These are phyloP conservation scores for Parazoanthus darwini DNA, from an alignment of 92 coral and sea anemone genomes.

Conservation along the genomic window DNA sequence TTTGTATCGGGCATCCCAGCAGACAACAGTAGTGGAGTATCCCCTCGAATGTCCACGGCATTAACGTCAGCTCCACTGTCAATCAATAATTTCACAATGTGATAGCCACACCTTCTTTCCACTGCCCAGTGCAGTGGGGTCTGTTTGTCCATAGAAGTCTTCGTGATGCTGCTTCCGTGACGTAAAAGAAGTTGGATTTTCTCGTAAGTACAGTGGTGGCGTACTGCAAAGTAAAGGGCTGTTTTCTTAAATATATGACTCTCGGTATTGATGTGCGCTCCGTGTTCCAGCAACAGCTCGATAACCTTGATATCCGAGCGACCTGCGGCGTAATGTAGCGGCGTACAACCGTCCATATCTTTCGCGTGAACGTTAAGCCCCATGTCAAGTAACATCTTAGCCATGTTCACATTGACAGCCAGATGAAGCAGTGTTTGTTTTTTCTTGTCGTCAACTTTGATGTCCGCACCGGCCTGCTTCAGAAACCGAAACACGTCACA, in stretches of 20 bases:
- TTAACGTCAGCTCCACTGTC: constrained; percentile 39
- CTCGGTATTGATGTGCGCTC: constrained; percentile 39
- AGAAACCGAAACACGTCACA: constrained; percentile 27
- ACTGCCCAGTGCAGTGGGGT: constrained; percentile 44
- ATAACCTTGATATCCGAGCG: constrained; percentile 31
- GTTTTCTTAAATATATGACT: constrained; percentile 40
- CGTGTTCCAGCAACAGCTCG: constrained; percentile 24
- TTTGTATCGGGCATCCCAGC: constrained; percentile 37
- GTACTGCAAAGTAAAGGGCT: constrained; percentile 42
- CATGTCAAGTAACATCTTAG: constrained; percentile 29
- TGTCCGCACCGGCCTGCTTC: constrained; percentile 30
- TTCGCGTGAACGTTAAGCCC: constrained; percentile 32
- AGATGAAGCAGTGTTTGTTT: constrained; percentile 31
- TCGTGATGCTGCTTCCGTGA: constrained; percentile 8
- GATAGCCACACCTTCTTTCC: constrained; percentile 32
- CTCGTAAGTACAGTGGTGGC: constrained; percentile 32
- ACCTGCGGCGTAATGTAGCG: constrained; percentile 38
- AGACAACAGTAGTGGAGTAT: constrained; percentile 37
- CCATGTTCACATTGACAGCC: constrained; percentile 34
- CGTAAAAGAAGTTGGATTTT: constrained; percentile 37
- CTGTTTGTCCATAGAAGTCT: constrained; percentile 40
- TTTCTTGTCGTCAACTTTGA: constrained; percentile 42
- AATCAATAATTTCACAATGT: constrained; percentile 25
- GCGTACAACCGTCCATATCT: constrained; percentile 33
- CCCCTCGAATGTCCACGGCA: constrained; percentile 38